Percentiles rank a stretch among this genome's conserved stretches.
Conservation (phyloP, 2,888 invertebrate genomes). For the Colostygia pectinataria region DNA sequence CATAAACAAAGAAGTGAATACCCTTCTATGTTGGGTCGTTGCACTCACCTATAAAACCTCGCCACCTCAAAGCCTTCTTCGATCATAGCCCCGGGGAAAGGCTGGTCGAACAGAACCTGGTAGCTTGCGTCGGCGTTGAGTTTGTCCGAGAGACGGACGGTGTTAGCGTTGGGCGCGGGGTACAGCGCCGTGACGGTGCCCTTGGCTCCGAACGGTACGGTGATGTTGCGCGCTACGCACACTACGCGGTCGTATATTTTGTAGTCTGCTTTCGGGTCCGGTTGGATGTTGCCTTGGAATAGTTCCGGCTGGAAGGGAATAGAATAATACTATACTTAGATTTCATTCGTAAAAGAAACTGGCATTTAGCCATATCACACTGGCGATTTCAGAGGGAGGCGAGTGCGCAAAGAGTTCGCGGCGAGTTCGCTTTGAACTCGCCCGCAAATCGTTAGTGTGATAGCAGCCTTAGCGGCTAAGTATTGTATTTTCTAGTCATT, state of each 20-base stretch:
- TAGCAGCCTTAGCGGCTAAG: too few relatives aligned
- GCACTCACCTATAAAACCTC: constrained; percentile 64
- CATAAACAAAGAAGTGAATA: too few relatives aligned
- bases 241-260: constrained; percentile 93
- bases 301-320: constrained; percentile 60
- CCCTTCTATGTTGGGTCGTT: too few relatives aligned
- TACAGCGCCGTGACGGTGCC: constrained; percentile 92
- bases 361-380: too few relatives aligned
- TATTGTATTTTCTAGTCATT: too few relatives aligned
- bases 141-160: constrained; percentile 77
- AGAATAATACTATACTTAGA: too few relatives aligned
- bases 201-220: constrained; percentile 90
- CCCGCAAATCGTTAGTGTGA: too few relatives aligned
- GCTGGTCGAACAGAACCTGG: constrained; percentile 78
- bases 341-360: too few relatives aligned
- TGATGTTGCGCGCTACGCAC: constrained; percentile 87
- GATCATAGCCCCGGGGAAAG: constrained; percentile 57
- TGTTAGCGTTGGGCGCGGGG: constrained; percentile 61
- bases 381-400: too few relatives aligned
- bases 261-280: constrained; percentile 87
- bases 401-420: too few relatives aligned
- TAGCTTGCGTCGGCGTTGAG: constrained; percentile 83
- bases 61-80: constrained; percentile 35
- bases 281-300: constrained; percentile 82
- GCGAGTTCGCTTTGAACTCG: too few relatives aligned